Conservation (phyloP, 2,888 invertebrate species). For the Heliconius charithonia region DNA sequence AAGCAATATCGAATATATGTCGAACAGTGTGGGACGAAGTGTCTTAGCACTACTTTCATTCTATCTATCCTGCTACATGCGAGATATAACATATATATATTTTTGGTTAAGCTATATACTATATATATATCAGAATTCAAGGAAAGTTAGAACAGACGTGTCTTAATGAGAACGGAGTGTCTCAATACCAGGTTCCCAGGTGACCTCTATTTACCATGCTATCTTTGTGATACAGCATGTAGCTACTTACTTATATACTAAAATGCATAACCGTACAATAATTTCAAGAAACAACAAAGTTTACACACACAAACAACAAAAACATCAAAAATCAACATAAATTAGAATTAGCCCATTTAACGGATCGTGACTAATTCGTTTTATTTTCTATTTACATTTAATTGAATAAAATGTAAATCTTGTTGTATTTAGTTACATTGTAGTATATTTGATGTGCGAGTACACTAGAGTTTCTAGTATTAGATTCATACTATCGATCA, state of each 20-base stretch:
- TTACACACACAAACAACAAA: neutral
- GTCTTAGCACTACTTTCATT: too few species aligned
- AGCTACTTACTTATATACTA: too few species aligned
- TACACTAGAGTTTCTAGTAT: slow-evolving; percentile 47
- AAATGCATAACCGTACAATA: neutral
- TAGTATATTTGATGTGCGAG: neutral
- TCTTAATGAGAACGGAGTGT: too few species aligned
- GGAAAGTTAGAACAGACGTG: too few species aligned
- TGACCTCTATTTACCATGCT: too few species aligned
- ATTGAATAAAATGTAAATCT: slow-evolving; percentile 24
- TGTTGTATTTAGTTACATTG: neutral
- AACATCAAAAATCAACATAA: slow-evolving; percentile 5
- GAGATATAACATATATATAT: too few species aligned
- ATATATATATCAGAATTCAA: too few species aligned
- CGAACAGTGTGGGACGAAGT: neutral
- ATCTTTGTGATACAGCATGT: too few species aligned
- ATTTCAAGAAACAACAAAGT: neutral
- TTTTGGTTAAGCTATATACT: too few species aligned
- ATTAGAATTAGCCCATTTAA: slow-evolving; percentile 25
- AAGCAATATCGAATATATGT: neutral
- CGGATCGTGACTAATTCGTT: slow-evolving; percentile 27
- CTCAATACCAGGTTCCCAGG: too few species aligned
- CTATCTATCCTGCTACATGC: too few species aligned
- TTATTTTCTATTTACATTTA: slow-evolving; percentile 23
- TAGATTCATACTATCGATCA: neutral